phyloP scores from a whole-genome alignment of 1,140 invertebrate species.

The Drosophila auraria region DNA sequence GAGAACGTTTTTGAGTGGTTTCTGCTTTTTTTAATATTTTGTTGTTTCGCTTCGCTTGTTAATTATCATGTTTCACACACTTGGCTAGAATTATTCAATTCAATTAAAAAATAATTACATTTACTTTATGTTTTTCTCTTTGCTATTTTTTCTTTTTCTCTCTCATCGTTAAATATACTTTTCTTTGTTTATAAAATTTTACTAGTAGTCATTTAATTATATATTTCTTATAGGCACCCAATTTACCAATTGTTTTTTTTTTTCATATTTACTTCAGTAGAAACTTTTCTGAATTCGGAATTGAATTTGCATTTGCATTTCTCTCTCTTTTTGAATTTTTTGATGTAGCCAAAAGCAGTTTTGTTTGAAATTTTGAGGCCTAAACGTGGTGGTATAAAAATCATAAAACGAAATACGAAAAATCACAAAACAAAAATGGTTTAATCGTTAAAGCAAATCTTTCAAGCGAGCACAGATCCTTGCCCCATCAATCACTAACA shows the following conservation, averaged over 20 bases:
- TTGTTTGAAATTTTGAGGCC: constrained; percentile 55
- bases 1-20: constrained; percentile 85
- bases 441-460: constrained; percentile 37
- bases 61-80: constrained; percentile 57
- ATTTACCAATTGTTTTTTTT: constrained; percentile 84
- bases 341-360: constrained; percentile 41
- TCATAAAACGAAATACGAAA: constrained; percentile 24
- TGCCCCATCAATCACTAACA: not conserved
- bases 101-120: constrained; percentile 64
- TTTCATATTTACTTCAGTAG: constrained; percentile 50
- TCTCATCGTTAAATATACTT: constrained; percentile 64
- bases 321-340: not conserved
- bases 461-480: constrained; percentile 8
- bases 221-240: constrained; percentile 84
- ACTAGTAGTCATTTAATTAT: constrained; percentile 82
- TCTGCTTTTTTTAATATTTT: constrained; percentile 34
- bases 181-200: constrained; percentile 82
- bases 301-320: constrained; percentile 31
- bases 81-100: constrained; percentile 58
- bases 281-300: constrained; percentile 44
- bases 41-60: constrained; percentile 30
- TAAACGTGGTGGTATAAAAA: constrained; percentile 22
- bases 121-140: constrained; percentile 61
- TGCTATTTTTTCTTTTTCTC: constrained; percentile 53
- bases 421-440: constrained; percentile 27